Evolutionary conservation across 2,888 invertebrate species (phyloP).

Genomic region (Drosophila fungiperda): DNA sequence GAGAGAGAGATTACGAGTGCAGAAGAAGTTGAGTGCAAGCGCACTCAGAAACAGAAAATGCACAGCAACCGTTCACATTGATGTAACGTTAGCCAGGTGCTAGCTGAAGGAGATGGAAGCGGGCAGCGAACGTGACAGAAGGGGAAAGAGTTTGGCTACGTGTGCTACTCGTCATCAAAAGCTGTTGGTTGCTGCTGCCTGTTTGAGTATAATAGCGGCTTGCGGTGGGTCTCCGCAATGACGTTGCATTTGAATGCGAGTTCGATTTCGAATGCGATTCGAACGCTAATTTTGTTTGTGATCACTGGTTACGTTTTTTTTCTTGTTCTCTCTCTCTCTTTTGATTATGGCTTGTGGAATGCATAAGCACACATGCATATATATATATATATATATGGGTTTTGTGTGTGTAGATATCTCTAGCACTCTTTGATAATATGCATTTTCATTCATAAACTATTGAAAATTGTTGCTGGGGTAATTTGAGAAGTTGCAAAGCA

Average conservation of each 20-base stretch:
- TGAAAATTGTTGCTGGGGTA: neutral
- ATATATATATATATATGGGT: neutral
- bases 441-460: slow-evolving; percentile 59
- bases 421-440: slow-evolving; percentile 1
- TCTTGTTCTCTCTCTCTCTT: slow-evolving; percentile 1
- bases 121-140: neutral
- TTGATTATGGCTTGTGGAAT: slow-evolving; percentile 16
- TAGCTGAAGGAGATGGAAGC: slow-evolving; percentile 4
- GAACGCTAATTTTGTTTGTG: slow-evolving; percentile 73
- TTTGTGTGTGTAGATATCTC: neutral
- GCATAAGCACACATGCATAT: neutral
- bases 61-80: slow-evolving; percentile 61
- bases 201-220: slow-evolving; percentile 76
- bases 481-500: neutral
- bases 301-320: slow-evolving; percentile 38
- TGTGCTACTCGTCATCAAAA: slow-evolving; percentile 61
- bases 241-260: slow-evolving; percentile 71
- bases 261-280: slow-evolving; percentile 59
- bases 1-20: slow-evolving; percentile 15
- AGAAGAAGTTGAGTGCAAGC: slow-evolving; percentile 42
- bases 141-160: slow-evolving; percentile 28
- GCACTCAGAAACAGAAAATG: slow-evolving; percentile 47
- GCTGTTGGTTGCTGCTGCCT: slow-evolving; percentile 46
- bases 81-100: slow-evolving; percentile 77
- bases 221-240: slow-evolving; percentile 77